These are phyloP conservation scores for Alces alces DNA, from an alignment of 2,113 vertebrate species.

Conservation along the genomic window DNA sequence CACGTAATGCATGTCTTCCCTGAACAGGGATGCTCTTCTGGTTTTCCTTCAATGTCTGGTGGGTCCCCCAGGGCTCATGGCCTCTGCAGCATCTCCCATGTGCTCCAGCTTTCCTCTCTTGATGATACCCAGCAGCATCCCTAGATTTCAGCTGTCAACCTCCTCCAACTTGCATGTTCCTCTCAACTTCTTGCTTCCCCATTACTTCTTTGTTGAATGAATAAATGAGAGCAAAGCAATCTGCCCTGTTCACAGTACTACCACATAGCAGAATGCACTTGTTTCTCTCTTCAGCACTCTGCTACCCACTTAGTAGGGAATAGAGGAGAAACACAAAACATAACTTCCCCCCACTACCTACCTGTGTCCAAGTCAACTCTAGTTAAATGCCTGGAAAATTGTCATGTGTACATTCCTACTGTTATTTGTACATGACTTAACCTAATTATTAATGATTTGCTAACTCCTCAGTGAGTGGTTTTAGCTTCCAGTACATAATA, in stretches of 20 bases:
- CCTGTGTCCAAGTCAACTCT: background rate
- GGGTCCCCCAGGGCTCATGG: rapidly evolving
- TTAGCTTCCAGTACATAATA: background rate
- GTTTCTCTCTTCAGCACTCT: background rate
- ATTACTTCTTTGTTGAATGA: background rate
- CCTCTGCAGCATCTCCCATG: background rate
- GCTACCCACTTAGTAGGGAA: background rate
- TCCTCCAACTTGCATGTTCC: background rate
- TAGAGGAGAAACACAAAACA: background rate
- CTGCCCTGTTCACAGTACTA: background rate
- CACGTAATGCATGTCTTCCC: background rate
- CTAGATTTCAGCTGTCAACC: background rate
- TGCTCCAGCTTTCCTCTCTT: background rate
- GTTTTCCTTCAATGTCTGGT: background rate
- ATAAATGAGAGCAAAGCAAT: background rate
- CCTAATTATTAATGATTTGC: background rate
- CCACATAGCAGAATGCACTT: background rate
- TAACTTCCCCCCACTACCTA: background rate
- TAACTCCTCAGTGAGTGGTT: background rate
- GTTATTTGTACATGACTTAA: background rate
- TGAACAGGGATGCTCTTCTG: background rate
- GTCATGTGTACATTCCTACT: background rate
- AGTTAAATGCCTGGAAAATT: background rate
- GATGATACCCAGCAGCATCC: background rate
- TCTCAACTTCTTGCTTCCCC: background rate